Base-by-base conservation (phyloP, 2,888 invertebrate species). In the Pomacea canaliculata region DNA sequence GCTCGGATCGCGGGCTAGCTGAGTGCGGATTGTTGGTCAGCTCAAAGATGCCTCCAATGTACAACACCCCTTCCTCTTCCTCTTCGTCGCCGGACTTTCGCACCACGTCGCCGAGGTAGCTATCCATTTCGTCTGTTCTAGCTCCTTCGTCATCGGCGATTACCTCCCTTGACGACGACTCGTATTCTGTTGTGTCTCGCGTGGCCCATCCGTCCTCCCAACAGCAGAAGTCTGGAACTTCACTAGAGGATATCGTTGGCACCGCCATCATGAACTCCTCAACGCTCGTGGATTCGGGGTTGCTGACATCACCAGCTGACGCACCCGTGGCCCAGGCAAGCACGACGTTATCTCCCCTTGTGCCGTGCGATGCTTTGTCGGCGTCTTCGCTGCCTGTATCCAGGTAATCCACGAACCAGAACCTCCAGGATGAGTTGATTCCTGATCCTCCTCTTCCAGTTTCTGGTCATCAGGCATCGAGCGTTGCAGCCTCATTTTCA, bases 1-100 rank as follows among this genome's bases (percentile, higher is more conserved):
- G 82, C 73, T 89, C 87, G 18, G 85, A 86, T 10, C 69, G 78
- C 5, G 86, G 87, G 46, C 73, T 78, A 23, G 73, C 79, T 13
- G 67, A 66, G 69, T 78, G 70, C 27, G 59, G 67, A 59, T 73
- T 73, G 23, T 77, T 74, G 48, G 83, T 83, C 71, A 87, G 73
- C 72, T 87, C 87, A 71, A 87, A 87, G 66, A 86, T 77, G 1
- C 87, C 87, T n/a, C 85, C 85, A 16, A 87, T 83, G 72, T 85
- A 83, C 65, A 84, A 71, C 10, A 56, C 66, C 63, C 51, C 70
- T n/a, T 73, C 60, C 68, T 10, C 48, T 56, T 70, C 76, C 37
- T 27, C 19, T 60, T 60, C 23, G 10, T 51, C 48, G 19, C 19
- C 1, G 2, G 18, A 3, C 19, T 19, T 49, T 48, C 63, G n/a